Conservation (phyloP, 1,140 invertebrate species). For the Antheraea mylitta region DNA sequence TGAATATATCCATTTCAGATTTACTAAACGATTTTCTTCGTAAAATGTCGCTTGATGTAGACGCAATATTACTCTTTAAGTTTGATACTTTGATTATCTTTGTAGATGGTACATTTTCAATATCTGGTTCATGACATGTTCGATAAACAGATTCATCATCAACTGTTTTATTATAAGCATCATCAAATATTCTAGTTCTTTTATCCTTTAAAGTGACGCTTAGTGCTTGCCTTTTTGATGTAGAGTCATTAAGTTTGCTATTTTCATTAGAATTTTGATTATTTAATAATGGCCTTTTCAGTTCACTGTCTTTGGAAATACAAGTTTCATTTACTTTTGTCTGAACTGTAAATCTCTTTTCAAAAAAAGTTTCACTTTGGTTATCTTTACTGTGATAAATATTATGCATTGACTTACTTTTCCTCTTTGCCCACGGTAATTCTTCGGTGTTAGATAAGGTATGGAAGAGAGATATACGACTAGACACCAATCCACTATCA, state of each 20-base stretch:
- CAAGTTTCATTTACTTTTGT: not conserved
- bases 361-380: slow-evolving; percentile 10
- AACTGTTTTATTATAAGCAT: slow-evolving; percentile 30
- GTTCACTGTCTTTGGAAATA: not conserved
- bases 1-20: slow-evolving; percentile 74
- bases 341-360: not conserved
- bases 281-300: not conserved
- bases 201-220: slow-evolving; percentile 26
- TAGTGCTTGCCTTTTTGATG: not conserved
- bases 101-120: slow-evolving; percentile 14
- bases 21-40: slow-evolving; percentile 57
- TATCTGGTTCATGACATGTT: slow-evolving; percentile 12
- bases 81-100: slow-evolving; percentile 8
- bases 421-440: slow-evolving; percentile 40
- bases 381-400: slow-evolving; percentile 40
- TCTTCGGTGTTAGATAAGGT: slow-evolving; percentile 59
- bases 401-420: slow-evolving; percentile 55
- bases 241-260: not conserved
- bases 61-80: not conserved
- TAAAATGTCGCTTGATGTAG: slow-evolving; percentile 11
- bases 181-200: slow-evolving; percentile 27
- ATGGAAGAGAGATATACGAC: slow-evolving; percentile 70
- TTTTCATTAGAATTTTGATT: not conserved
- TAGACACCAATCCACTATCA: slow-evolving; percentile 68
- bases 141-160: slow-evolving; percentile 28